Evolutionary conservation across 2,888 invertebrate genomes (phyloP), one percentile per base, ranked within the genome.

Genomic region (Notodonta ziczac): DNA sequence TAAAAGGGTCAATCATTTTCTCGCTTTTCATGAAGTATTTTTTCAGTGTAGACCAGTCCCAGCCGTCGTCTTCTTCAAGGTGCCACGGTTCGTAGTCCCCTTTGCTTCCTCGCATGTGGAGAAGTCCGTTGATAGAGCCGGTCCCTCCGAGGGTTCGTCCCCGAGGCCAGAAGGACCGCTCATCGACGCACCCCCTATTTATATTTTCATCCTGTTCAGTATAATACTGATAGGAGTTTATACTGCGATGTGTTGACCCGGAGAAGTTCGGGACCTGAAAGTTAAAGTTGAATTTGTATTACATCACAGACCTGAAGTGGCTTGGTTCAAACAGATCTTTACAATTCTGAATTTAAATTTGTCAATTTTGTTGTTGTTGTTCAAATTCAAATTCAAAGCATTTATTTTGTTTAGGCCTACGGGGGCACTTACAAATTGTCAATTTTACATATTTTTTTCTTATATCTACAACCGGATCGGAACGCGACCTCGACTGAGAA

Each of bases 11-110:
- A 0, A 90, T 63, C 4, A 91, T 76, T 70, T 84, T 90, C 79
- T 91, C 92, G 48, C 89, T 90, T 70, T 93, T 93, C 76, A 80
- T 91, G 50, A 93, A 91, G 63, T 88, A 91, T 63, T 86, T 78
- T 69, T 82, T 86, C 44, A 92, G 69, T 0, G 85, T 86, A 5
- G 78, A 69, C 91, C 91, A 93, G 61, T 91, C 89, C 93, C 93
- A 93, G 3, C 88, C 90, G 56, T 90, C 88, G n/a, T 80, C 69
- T 7, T 83, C 76, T 62, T 82, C 73, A 5, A 79, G 56, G 65
- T 91, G 86, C 93, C 93, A 93, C 4, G 85, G 72, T 56, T 78
- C 77, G 56, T 91, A 93, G 70, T 93, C 93, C 46, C 79, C 87
- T 0, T 83, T 70, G 56, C 90, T 89, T 0, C 92, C 91, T 66